phyloP scores from a whole-genome alignment of 2,113 vertebrate species.

The Hemiprocne comata region DNA sequence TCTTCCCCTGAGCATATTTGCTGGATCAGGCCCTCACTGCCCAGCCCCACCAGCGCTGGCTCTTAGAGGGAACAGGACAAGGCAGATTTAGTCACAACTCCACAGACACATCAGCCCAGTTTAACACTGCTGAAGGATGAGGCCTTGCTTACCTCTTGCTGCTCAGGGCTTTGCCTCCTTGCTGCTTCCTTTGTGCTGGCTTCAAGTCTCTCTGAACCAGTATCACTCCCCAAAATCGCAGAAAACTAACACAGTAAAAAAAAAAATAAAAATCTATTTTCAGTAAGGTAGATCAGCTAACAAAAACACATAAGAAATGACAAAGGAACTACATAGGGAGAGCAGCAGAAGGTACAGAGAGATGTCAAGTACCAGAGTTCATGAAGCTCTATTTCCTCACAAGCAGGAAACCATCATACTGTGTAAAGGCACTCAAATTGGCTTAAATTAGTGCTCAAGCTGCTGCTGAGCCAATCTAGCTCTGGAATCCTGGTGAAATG shows the following conservation, averaged over 20 bases:
- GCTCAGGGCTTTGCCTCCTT: background rate
- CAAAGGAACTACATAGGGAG: rapidly evolving
- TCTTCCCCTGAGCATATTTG: rapidly evolving
- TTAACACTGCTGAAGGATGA: background rate
- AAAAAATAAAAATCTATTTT: no score
- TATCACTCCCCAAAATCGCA: background rate
- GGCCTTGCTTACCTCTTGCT: background rate
- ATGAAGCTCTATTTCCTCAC: rapidly evolving
- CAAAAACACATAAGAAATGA: rapidly evolving
- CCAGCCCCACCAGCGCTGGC: background rate
- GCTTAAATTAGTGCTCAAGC: background rate
- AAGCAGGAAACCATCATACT: rapidly evolving
- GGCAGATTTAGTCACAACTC: background rate
- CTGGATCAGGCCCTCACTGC: background rate
- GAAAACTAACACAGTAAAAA: background rate
- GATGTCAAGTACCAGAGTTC: rapidly evolving
- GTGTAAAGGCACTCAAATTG: background rate
- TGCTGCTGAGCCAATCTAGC: background rate
- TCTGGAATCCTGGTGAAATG: background rate
- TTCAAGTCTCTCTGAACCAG: background rate
- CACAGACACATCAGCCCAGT: background rate
- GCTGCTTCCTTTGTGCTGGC: background rate
- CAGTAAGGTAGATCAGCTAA: background rate
- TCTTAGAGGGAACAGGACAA: rapidly evolving
- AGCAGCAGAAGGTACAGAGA: rapidly evolving